phyloP scores from a whole-genome alignment of 2,888 invertebrate genomes.

The Mesodorylaimus sp. region DNA sequence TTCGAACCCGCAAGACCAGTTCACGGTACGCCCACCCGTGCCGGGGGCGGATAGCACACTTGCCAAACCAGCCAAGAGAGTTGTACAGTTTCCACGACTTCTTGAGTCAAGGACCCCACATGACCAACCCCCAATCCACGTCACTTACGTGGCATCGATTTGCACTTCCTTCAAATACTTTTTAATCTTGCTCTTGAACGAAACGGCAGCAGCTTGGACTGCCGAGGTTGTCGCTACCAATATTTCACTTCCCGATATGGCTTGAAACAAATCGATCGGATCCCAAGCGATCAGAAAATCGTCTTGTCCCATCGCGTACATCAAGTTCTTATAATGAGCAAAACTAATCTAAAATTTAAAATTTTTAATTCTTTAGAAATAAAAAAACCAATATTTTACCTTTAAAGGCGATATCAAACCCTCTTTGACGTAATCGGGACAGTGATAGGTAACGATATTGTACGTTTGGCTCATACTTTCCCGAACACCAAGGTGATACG shows the following conservation, averaged over 20 bases:
- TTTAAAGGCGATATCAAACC: conserved; percentile 20
- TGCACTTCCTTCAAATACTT: conserved; percentile 83
- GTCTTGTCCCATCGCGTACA: conserved; percentile 1
- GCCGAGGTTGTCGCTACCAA: neutral
- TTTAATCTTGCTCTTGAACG: conserved; percentile 39
- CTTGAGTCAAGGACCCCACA: no score
- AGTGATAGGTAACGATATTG: conserved; percentile 48
- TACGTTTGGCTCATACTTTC: conserved; percentile 46
- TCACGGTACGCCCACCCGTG: no score
- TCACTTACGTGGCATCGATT: conserved; percentile 81
- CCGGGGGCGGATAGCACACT: no score
- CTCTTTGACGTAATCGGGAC: neutral
- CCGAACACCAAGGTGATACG: conserved; percentile 87
- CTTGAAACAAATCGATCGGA: neutral
- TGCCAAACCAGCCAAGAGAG: no score
- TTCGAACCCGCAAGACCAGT: no score
- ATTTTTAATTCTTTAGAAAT: no score
- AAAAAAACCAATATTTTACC: no score
- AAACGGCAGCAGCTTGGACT: neutral
- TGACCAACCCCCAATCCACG: no score
- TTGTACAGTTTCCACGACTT: no score
- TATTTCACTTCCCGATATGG: neutral
- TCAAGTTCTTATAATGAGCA: conserved; percentile 5
- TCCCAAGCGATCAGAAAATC: conserved; percentile 6
- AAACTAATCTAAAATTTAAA: conserved; percentile 5